phyloP scores from a whole-genome alignment of 2,797 vertebrate species.

The Staurois parvus region DNA sequence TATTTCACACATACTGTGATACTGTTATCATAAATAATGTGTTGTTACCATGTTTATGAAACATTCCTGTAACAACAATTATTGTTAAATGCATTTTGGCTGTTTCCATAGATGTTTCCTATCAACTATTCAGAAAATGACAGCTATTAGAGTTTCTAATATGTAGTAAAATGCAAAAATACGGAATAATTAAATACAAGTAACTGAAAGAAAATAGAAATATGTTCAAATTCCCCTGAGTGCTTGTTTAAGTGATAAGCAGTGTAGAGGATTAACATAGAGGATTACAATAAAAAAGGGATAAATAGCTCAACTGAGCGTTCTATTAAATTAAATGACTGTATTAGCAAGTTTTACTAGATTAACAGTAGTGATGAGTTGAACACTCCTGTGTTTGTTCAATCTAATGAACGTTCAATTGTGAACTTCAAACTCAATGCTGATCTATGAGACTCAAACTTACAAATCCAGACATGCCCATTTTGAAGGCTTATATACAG shows the following conservation, averaged over 20 bases:
- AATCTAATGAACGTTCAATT: too few relatives aligned
- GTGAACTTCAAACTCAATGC: too few relatives aligned
- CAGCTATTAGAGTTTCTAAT: not conserved
- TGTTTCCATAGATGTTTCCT: not conserved
- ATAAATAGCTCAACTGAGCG: not conserved
- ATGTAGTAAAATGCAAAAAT: not conserved
- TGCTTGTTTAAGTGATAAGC: not conserved
- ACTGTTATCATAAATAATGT: constrained; percentile 9
- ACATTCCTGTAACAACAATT: not conserved
- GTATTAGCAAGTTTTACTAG: too few relatives aligned
- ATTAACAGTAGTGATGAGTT: too few relatives aligned
- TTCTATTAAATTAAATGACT: too few relatives aligned
- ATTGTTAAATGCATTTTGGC: constrained; percentile 1
- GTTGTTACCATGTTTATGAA: not conserved
- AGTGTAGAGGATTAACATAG: not conserved
- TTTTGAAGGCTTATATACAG: too few relatives aligned
- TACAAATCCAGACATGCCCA: too few relatives aligned
- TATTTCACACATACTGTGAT: not conserved
- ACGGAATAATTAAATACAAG: not conserved
- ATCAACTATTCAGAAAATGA: not conserved
- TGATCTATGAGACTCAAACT: too few relatives aligned
- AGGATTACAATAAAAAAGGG: not conserved
- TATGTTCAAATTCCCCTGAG: not conserved
- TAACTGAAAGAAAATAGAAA: not conserved
- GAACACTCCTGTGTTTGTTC: too few relatives aligned